A percentile compares a stretch with the other conserved stretches of the same genome.
Evolutionary conservation across 2,797 vertebrate species (phyloP).

Genomic region (Mionectes olivaceus): DNA sequence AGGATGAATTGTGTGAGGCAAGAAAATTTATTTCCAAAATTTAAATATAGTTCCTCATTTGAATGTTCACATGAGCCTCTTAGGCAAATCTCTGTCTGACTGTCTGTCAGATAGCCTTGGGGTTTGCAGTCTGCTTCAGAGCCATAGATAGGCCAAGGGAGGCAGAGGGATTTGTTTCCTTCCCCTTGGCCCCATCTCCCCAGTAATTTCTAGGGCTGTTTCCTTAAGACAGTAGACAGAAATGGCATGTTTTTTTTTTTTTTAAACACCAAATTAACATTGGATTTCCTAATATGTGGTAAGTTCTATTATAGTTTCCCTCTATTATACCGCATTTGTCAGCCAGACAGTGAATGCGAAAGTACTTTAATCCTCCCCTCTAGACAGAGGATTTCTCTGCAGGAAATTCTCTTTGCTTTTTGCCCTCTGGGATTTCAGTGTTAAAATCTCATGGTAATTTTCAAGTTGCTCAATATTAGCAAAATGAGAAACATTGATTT

Average conservation of each 20-base stretch:
- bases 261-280: background rate
- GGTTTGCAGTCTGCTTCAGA: background rate
- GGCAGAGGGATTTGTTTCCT: background rate
- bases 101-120: background rate
- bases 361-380: slow-evolving; percentile 12
- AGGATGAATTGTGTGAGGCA: background rate
- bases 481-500: background rate
- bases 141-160: background rate
- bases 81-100: background rate
- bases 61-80: background rate
- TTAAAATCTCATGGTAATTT: background rate
- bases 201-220: background rate
- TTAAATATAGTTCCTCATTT: slow-evolving; percentile 24
- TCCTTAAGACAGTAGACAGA: background rate
- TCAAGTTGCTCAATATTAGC: background rate
- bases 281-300: background rate
- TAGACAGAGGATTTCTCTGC: slow-evolving; percentile 28
- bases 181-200: background rate
- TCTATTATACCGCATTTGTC: background rate
- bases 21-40: background rate
- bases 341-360: background rate
- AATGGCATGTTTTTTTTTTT: background rate
- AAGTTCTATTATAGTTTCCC: background rate
- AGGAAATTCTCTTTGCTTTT: background rate
- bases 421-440: background rate